Base-by-base conservation (phyloP, 2,888 invertebrate species). In the Leptopterna dolabrata region DNA sequence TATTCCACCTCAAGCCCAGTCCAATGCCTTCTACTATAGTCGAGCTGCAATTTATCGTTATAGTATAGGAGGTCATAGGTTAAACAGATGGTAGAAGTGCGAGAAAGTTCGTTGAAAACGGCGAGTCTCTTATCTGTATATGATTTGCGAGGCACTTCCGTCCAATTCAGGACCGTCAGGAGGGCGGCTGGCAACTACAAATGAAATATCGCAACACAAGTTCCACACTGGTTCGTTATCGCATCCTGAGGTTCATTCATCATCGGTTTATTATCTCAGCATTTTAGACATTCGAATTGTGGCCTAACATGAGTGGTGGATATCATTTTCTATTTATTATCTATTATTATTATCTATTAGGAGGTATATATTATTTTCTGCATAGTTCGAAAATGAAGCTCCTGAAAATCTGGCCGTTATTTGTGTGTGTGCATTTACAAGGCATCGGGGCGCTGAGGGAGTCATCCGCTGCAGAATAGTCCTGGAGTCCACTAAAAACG, bases 121-220 rank as follows among this genome's bases (percentile, higher is more conserved):
- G 63, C 63, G 63, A 63, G 63, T 19, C 63, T 24, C 24, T 63
- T 63, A 63, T 63, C 63, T 4, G 63, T 0, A 24, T 11, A 24
- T 63, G 63, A 63, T 63, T 63, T 63, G 63, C 63, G 63, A 24
- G 63, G 63, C 63, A 63, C 19, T 63, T 63, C 63, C 63, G 63
- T 63, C 63, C 63, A 63, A 63, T 63, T 63, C 63, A 63, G 63
- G 24, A 19, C 24, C n/a, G 55, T 55, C 55, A 55, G 16, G 55
- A 19, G 51, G 19, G 55, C 55, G 19, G 55, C 63, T 24, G 63
- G 24, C 63, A 7, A 24, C 63, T 63, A 11, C 19, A 24, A 63
- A 63, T 63, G 63, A 63, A 63, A 63, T 63, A 63, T 63, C 11
- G 13, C 63, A 19, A 24, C 63, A 24, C 63, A 63, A 63, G 63